Evolutionary conservation across 1,140 invertebrate species (phyloP).

Genomic region (Drosophila gunungcola): DNA sequence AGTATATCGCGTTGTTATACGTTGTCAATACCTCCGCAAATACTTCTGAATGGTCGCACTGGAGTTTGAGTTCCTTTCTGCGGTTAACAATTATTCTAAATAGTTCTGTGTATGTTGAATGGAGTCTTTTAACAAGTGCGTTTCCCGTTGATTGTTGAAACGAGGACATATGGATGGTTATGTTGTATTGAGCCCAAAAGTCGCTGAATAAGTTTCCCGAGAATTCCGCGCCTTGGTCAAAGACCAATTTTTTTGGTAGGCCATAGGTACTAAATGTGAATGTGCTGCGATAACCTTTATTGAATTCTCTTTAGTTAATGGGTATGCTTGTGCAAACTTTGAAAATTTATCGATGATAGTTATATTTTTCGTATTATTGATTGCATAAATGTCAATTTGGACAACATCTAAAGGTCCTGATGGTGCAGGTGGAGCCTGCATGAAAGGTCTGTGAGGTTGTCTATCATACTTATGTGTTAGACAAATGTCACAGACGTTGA

Average conservation of each 20-base stretch:
- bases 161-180: background rate
- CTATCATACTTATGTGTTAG: constrained; percentile 4
- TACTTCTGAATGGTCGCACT: constrained; percentile 1
- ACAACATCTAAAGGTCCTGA: too few species aligned
- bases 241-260: background rate
- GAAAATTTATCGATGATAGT: constrained; percentile 14
- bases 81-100: background rate
- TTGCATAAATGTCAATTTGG: background rate
- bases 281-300: constrained; percentile 2
- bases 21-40: background rate
- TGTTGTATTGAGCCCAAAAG: too few species aligned
- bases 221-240: background rate
- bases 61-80: background rate
- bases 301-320: constrained; percentile 9
- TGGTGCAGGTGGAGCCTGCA: too few species aligned
- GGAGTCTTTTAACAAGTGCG: background rate
- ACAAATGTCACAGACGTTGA: background rate
- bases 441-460: constrained; percentile 1
- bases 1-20: too few species aligned
- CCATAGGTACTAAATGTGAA: background rate
- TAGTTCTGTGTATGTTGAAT: background rate
- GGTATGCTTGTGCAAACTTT: constrained; percentile 21
- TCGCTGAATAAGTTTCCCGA: too few species aligned
- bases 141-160: background rate
- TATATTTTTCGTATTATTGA: background rate